Base-by-base conservation (phyloP, 37 sponge, comb jelly and placozoan species). In the Agelas oroides region DNA sequence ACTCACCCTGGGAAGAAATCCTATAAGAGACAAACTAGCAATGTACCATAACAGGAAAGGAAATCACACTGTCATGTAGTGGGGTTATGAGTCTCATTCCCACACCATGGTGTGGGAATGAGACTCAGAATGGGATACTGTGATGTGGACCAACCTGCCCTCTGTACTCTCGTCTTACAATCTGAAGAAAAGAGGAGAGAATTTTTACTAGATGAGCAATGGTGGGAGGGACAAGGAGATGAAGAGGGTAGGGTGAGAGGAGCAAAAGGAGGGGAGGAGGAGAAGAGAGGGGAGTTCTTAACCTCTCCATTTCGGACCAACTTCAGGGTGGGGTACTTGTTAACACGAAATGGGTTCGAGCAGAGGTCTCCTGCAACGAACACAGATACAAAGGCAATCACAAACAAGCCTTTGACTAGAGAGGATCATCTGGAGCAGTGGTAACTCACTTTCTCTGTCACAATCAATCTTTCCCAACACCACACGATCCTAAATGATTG, bases 241-340 rank as follows among this genome's bases (percentile, higher is more conserved):
- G 46, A 8, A 46, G 46, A 8, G 46, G 8, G 46, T 12, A n/a
- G n/a, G n/a, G n/a, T n/a, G 46, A 8, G 46, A 46, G 46, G 46
- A 46, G 46, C 3, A 8, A 8, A 8, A 12, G 46, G 8, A 61
- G n/a, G 59, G 20, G 3, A n/a, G 17, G 63, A 27, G 23, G 33
- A 31, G 15, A 19, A 58, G 80, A 30, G 65, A 56, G 27, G 40
- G 31, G 16, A 30, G 46, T 32, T 11, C 35, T 91, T 74, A 28
- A 94, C 94, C 73, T 37, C 11, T 19, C 99, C 97, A 87, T 91
- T 62, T 74, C 97, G 69, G 6, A 95, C 58, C 36, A 99, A 28
- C 80, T 99, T 99, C 75, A 99, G 56, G 5, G 99, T 99, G 0
- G 99, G 99, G 66, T 99, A 99, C 78, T 99, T 99, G 52, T 67